phyloP scores from a whole-genome alignment of 2,113 vertebrate species.

The Panthera uncia region DNA sequence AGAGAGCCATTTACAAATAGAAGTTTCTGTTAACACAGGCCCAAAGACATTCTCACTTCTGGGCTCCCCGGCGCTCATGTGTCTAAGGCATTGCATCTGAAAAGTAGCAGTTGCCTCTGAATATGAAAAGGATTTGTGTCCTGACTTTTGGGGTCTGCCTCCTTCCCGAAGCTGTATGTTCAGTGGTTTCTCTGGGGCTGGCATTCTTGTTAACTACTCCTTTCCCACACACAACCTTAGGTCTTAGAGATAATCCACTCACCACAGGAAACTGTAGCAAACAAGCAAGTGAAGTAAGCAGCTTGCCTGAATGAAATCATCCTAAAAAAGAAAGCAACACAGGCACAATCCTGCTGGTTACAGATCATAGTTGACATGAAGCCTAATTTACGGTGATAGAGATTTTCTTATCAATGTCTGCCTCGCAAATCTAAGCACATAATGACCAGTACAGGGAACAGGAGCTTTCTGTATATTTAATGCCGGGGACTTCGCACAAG shows the following conservation, averaged over 20 bases:
- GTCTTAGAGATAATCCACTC: slow-evolving; percentile 33
- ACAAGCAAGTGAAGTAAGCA: slow-evolving; percentile 51
- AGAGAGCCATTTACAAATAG: background rate
- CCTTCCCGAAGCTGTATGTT: background rate
- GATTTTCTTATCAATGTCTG: background rate
- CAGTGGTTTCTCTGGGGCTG: background rate
- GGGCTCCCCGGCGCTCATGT: background rate
- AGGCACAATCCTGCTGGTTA: background rate
- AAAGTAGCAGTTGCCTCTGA: background rate
- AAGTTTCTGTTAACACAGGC: background rate
- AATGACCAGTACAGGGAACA: background rate
- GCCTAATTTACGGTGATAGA: background rate
- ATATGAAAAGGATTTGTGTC: background rate
- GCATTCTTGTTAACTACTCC: background rate
- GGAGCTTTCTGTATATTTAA: background rate
- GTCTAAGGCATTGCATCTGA: background rate
- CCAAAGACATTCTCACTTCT: background rate
- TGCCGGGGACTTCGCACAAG: background rate
- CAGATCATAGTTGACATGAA: background rate
- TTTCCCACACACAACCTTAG: background rate
- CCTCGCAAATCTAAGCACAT: background rate
- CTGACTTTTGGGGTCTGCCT: background rate
- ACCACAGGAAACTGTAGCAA: slow-evolving; percentile 70
- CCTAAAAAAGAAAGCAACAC: slow-evolving; percentile 55
- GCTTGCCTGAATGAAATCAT: slow-evolving; percentile 53